phyloP scores from a whole-genome alignment of 2,888 invertebrate genomes.

The Horisme vitalbata region DNA sequence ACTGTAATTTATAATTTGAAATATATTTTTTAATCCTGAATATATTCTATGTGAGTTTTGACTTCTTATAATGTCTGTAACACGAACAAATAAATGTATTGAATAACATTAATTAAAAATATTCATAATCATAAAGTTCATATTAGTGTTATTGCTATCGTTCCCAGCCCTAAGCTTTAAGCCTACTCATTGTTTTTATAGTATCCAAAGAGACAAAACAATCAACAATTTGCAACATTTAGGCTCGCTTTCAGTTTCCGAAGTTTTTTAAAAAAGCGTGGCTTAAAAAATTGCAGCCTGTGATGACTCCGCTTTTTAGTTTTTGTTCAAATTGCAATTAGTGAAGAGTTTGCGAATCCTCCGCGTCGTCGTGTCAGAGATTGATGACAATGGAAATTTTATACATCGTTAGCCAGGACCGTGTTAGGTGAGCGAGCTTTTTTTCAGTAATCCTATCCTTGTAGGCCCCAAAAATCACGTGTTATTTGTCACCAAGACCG shows the following conservation, averaged over 20 bases:
- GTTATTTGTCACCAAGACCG: slow-evolving; percentile 54
- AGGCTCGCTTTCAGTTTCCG: slow-evolving; percentile 33
- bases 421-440: slow-evolving; percentile 76
- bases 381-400: slow-evolving; percentile 83
- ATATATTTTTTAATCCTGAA: no score
- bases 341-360: slow-evolving; percentile 81
- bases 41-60: no score
- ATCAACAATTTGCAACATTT: slow-evolving; percentile 29
- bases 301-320: slow-evolving; percentile 78
- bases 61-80: no score
- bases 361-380: slow-evolving; percentile 79
- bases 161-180: no score
- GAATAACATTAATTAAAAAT: no score
- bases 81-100: no score
- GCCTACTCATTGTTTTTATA: no score
- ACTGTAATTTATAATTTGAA: no score
- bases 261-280: slow-evolving; percentile 62
- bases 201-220: slow-evolving; percentile 14
- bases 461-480: slow-evolving; percentile 51
- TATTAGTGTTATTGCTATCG: no score
- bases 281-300: slow-evolving; percentile 71
- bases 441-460: slow-evolving; percentile 73
- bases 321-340: slow-evolving; percentile 82
- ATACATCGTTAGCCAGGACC: slow-evolving; percentile 80
- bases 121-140: no score